Base-by-base conservation (phyloP, 1,140 invertebrate species). In the Papilio xuthus region DNA sequence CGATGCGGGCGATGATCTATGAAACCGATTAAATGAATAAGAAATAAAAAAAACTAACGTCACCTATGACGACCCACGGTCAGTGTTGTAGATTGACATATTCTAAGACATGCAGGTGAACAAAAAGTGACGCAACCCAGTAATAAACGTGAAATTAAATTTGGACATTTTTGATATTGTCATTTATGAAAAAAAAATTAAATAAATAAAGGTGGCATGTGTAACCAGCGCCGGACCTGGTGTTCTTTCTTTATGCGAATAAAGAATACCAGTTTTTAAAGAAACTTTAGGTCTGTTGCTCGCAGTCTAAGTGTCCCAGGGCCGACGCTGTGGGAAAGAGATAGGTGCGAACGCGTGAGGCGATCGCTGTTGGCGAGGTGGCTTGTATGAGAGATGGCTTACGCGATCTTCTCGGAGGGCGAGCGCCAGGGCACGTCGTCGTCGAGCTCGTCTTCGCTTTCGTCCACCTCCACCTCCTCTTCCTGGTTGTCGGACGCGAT, bases 361-460 rank as follows among this genome's bases (percentile, higher is more conserved):
- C 73, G 28, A 84, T 88, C 88, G 90, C 85, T 78, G 56, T 71
- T 71, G 77, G 83, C 83, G 84, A 84, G 78, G 76, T 69, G 75
- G 80, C 69, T 50, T 26, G 18, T 53, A 53, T n/a, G 18, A n/a
- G 0, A 53, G 26, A 78, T 75, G 60, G 81, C 97, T 97, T 96
- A 98, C 97, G 97, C 96, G 87, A 98, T 98, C 93, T 97, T 98
- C 91, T 98, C 97, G 63, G 97, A 97, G 0, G 97, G 97, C 4
- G 97, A 97, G 83, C 97, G 95, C 97, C 97, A 98, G 2, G 97
- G 97, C 32, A 98, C 97, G 79, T 98, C 97, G 84, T 98, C 97
- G 47, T 98, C 97, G 73, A 98, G 95, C 90, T 98, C 97, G 83
- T 98, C 97, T 84, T 98, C 97, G 83, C 97, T 98, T 83, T 97